Base-by-base conservation (phyloP, 2,888 invertebrate genomes). In the Pegoplata infirma region DNA sequence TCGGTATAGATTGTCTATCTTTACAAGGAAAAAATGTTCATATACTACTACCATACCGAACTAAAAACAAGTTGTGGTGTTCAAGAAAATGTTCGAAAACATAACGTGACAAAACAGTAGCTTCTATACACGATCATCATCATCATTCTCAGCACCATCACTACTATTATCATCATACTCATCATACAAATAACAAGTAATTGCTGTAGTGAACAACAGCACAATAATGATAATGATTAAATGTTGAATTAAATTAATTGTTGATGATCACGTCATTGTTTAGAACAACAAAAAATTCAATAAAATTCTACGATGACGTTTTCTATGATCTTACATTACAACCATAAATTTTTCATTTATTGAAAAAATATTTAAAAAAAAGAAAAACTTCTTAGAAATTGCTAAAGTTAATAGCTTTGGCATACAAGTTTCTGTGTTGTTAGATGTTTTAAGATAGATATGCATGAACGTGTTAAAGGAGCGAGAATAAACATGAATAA, bases 91-190 rank as follows among this genome's bases (percentile, higher is more conserved):
- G 8, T 16, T 8, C 32, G 25, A 59, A 25, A 32, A 2, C 23
- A 53, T 53, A 49, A 63, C 75, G 79, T 79, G 79, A 67, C 75
- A 79, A n/a, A 67, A 67, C 75, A 71, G 66, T 75, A 67, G 79
- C 56, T 23, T n/a, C 56, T 44, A 8, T 51, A 51, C 61, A 59
- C 19, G 71, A 71, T 71, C 19, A 32, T 40, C 68, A 53, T 51
- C 53, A 68, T 68, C 14, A 44, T 23, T n/a, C n/a, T n/a, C n/a
- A n/a, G n/a, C n/a, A n/a, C n/a, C n/a, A n/a, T n/a, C n/a, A n/a
- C n/a, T n/a, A n/a, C n/a, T n/a, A n/a, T n/a, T 32, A 32, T 32
- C 32, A 32, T 32, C 32, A 32, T 6, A 32, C 12, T 32, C 10
- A n/a, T n/a, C n/a, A 32, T 32, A 32, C 32, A 32, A 32, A 10